Conservation (phyloP, 2,797 vertebrate species). For the Emys orbicularis region DNA sequence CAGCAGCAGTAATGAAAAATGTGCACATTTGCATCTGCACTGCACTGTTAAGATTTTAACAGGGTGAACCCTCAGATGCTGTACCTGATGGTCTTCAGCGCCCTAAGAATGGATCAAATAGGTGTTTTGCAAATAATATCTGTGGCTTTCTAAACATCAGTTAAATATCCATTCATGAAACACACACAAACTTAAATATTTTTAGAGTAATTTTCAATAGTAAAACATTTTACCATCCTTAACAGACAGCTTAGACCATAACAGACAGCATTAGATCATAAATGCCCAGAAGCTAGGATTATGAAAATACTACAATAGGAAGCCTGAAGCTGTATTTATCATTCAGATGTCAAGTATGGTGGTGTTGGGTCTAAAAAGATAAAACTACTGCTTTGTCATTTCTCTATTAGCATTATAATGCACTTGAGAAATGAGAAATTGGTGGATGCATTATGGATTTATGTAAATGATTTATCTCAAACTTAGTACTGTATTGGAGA, state of each 20-base stretch:
- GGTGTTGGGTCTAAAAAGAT: conserved; percentile 51
- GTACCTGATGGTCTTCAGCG: rapidly evolving
- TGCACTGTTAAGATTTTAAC: not conserved
- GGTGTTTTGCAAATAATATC: not conserved
- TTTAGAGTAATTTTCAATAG: conserved; percentile 8
- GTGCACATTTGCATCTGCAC: not conserved
- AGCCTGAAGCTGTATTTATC: conserved; percentile 52
- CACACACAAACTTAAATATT: not conserved
- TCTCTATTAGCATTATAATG: conserved; percentile 69
- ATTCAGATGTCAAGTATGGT: conserved; percentile 57
- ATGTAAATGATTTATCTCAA: conserved; percentile 72
- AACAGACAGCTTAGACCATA: conserved; percentile 20
- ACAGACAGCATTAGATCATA: conserved; percentile 4
- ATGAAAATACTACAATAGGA: conserved; percentile 45
- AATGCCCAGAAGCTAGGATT: conserved; percentile 47
- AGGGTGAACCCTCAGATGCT: not conserved
- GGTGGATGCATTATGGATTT: conserved; percentile 72
- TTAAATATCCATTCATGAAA: conserved; percentile 2
- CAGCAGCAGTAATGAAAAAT: not conserved
- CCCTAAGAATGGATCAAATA: not conserved
- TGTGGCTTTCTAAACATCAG: not conserved
- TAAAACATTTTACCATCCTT: conserved; percentile 19
- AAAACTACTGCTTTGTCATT: conserved; percentile 60
- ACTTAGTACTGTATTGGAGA: conserved; percentile 33
- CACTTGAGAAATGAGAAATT: conserved; percentile 39